Base-by-base conservation (phyloP, 1,140 invertebrate species). In the Drosophila bipectinata region DNA sequence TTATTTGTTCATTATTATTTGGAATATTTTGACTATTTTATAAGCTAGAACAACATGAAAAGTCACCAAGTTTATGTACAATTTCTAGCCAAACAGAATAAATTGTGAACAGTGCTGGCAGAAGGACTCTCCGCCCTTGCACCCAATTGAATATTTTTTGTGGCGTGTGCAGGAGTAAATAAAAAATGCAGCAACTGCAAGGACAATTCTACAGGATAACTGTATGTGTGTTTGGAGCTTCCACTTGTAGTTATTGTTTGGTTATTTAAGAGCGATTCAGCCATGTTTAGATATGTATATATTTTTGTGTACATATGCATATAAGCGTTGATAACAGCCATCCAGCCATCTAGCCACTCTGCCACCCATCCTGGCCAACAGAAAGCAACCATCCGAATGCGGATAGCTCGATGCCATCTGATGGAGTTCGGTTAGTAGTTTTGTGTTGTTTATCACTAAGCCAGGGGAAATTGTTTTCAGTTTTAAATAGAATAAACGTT, bases 211-310 rank as follows among this genome's bases (percentile, higher is more conserved):
- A 39, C 49, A 12, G 10, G 32, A 32, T 32, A n/a, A 41, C 56
- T 41, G 30, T 52, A 44, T 41, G 44, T 76, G 34, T 57, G 41
- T 44, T 44, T 14, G n/a, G 5, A 8, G 41, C 41, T 58, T 76
- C 71, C 72, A 66, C 59, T 69, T 59, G 67, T 54, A 79, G 83
- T 82, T 87, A 87, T 87, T 87, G 82, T 87, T 88, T 87, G 82
- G 83, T 88, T 87, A 88, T 87, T 87, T 87, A 87, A 88, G 78
- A 79, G 82, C 82, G 77, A 79, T 88, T 82, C 82, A 87, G 72
- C 83, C 74, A 69, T 76, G 83, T 87, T 88, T 88, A 88, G 83
- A 82, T 82, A 88, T 87, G 85, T 75, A 79, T 72, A 79, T 68
- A 53, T 32, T 39, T 69, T 67, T 69, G 60, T 37, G 10, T 64